phyloP scores from a whole-genome alignment of 2,113 vertebrate genomes.

The Ariopsis seemanni region DNA sequence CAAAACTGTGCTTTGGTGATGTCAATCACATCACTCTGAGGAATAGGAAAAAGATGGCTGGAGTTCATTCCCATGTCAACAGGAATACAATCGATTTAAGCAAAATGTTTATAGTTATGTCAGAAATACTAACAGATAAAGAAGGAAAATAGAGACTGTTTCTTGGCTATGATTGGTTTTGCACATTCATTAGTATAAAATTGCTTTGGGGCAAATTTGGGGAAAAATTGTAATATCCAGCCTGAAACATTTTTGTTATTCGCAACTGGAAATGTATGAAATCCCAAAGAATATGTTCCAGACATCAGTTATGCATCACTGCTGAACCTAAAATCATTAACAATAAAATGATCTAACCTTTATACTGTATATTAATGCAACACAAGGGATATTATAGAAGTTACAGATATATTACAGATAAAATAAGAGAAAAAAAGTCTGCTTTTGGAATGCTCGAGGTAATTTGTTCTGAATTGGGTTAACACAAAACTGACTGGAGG shows the following conservation, averaged over 20 bases:
- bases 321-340: not conserved
- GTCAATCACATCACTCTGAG: not conserved
- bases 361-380: not conserved
- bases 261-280: not conserved
- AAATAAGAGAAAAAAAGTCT: constrained; percentile 7
- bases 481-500: constrained; percentile 67
- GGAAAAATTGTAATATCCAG: no score
- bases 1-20: constrained; percentile 15
- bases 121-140: not conserved
- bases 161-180: not conserved
- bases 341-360: not conserved
- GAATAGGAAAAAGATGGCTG: not conserved
- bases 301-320: not conserved
- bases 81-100: constrained; percentile 5
- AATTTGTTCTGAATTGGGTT: constrained; percentile 56
- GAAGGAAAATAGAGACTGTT: not conserved
- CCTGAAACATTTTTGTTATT: not conserved
- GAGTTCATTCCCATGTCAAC: constrained; percentile 11
- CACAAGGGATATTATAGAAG: no score
- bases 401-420: not conserved
- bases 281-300: not conserved
- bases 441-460: constrained; percentile 43
- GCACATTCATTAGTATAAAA: not conserved
- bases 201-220: not conserved
- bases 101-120: constrained; percentile 4